Evolutionary conservation across 2,888 invertebrate genomes (phyloP).

Genomic region (Yponomeuta evonymella): DNA sequence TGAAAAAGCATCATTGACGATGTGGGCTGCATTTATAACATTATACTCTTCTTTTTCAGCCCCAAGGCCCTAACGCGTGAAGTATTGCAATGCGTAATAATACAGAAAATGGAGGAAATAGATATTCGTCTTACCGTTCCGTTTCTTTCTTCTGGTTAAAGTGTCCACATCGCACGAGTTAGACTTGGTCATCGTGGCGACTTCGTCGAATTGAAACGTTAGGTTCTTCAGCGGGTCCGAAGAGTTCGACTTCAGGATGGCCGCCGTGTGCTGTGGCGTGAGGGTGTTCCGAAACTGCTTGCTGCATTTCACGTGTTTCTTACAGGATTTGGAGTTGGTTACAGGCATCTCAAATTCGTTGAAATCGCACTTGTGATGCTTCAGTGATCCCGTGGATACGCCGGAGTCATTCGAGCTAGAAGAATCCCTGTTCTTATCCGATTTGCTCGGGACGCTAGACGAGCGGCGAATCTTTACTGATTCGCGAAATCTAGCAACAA

Average conservation of each 20-base stretch:
- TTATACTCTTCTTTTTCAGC: too few species aligned
- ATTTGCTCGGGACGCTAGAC: constrained; percentile 82
- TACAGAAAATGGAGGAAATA: not conserved
- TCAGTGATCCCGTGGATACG: constrained; percentile 80
- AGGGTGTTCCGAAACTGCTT: constrained; percentile 63
- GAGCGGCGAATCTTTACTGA: constrained; percentile 80
- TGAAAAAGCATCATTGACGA: too few species aligned
- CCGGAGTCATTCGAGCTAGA: constrained; percentile 84
- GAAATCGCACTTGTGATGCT: constrained; percentile 78
- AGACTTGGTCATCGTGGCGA: constrained; percentile 75
- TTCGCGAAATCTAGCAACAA: constrained; percentile 65
- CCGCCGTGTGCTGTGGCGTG: constrained; percentile 69
- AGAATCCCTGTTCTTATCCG: constrained; percentile 81
- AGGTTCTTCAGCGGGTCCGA: constrained; percentile 79
- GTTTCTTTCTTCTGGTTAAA: constrained; percentile 70
- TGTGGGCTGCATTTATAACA: too few species aligned
- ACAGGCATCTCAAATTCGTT: constrained; percentile 76
- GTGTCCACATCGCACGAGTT: constrained; percentile 80
- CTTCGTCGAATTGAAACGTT: constrained; percentile 79
- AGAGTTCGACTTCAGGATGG: constrained; percentile 78
- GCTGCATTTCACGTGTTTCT: constrained; percentile 60
- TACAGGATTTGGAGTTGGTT: constrained; percentile 65
- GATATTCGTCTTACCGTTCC: constrained; percentile 43
- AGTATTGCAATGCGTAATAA: not conserved
- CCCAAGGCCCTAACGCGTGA: too few species aligned